Evolutionary conservation across 2,888 invertebrate species (phyloP), one percentile per base, ranked within the genome.

Genomic region (Augiades crinisus): DNA sequence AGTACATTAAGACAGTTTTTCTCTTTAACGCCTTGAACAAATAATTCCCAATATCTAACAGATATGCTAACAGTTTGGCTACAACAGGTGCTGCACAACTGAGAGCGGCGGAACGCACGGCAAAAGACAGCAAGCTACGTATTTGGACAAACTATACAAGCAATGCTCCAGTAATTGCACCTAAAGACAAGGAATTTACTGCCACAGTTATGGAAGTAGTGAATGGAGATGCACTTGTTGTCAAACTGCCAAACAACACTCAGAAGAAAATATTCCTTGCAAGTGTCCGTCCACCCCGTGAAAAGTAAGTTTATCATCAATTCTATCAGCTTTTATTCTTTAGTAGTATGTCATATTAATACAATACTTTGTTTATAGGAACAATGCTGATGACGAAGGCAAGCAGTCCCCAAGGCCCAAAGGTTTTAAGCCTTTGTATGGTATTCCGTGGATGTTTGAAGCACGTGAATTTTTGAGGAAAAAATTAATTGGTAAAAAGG

Each of bases 391-490:
- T 54, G 95, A 95, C 44, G 94, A 93, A 62, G 92, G 91, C 10
- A 95, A 94, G 67, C 85, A 90, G n/a, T 84, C 92, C 0, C 92
- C 92, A 8, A 91, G 94, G 56, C 91, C 93, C 2, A 95, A 95
- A 79, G 94, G 93, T 56, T 95, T 87, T 61, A 94, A 97, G 67
- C 98, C 99, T 0, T 91, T 99, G 0, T 99, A 99, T 77, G 99
- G 99, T 76, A 96, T 99, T 71, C 99, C 99, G 1, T 98, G 96
- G 93, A 97, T 99, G 97, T 99, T 95, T 77, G 99, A 99, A 81
- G 98, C 99, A 0, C 93, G 99, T 46, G 99, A 99, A 85, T 99
- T 96, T 76, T 90, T 99, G 27, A 92, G 99, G 34, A 99, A 98
- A 76, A 98, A 98, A 74, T 90, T 99, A 8, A 94, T 99, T 68